Percentiles rank a stretch among this genome's conserved stretches.
phyloP scores from a whole-genome alignment of 2,888 invertebrate genomes.

The Noctua janthe region DNA sequence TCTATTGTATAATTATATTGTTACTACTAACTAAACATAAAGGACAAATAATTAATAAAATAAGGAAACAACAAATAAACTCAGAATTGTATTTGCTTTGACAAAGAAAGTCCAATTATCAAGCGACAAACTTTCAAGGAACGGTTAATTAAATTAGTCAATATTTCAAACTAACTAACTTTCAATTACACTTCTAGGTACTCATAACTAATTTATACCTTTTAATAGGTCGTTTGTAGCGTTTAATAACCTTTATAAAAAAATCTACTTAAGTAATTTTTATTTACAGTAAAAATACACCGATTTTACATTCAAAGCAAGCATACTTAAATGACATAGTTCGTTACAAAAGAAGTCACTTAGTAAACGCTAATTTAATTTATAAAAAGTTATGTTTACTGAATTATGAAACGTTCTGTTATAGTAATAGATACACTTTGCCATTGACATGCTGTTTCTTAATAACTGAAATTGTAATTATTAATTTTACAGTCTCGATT shows the following conservation, averaged over 20 bases:
- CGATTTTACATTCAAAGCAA: slow-evolving; percentile 59
- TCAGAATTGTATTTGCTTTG: slow-evolving; percentile 29
- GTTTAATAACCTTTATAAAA: slow-evolving; percentile 31
- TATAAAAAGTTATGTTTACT: slow-evolving; percentile 24
- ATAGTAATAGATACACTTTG: neutral
- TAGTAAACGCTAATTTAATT: slow-evolving; percentile 6
- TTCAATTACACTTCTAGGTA: slow-evolving; percentile 44
- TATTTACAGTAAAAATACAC: slow-evolving; percentile 59
- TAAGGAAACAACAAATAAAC: slow-evolving; percentile 20
- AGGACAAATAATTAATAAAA: slow-evolving; percentile 5
- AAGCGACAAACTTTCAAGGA: slow-evolving; percentile 36
- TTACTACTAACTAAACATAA: neutral
- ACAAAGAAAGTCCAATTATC: slow-evolving; percentile 35
- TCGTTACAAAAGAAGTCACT: slow-evolving; percentile 34
- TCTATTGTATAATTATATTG: neutral
- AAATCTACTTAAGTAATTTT: slow-evolving; percentile 35
- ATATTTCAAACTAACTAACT: slow-evolving; percentile 48
- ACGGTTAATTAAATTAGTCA: slow-evolving; percentile 44
- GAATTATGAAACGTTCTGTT: slow-evolving; percentile 14
- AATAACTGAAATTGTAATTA: slow-evolving; percentile 9
- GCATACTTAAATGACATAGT: slow-evolving; percentile 29
- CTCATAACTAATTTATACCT: slow-evolving; percentile 43
- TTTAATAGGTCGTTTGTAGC: slow-evolving; percentile 25
- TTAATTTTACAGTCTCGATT: slow-evolving; percentile 58
- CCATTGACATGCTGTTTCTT: slow-evolving; percentile 1